Evolutionary conservation across 2,113 vertebrate species (phyloP).

Genomic region (Esox niger): DNA sequence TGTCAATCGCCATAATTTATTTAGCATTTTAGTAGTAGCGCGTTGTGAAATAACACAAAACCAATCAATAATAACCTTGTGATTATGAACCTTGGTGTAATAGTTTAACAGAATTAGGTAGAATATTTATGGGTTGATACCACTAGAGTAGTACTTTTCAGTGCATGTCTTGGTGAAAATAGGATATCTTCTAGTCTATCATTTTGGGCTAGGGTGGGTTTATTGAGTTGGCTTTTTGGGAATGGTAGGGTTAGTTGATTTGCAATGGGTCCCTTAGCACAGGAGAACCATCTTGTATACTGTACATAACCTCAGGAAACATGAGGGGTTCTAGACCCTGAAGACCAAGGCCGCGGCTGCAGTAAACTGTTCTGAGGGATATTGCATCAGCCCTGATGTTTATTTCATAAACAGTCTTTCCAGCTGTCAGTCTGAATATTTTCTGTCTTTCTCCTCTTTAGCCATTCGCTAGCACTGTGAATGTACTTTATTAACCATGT

Average conservation of each 20-base stretch:
- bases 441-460: constrained; percentile 21
- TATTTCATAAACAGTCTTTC: constrained; percentile 71
- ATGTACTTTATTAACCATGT: constrained; percentile 56
- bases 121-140: constrained; percentile 16
- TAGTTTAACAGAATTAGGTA: constrained; percentile 4
- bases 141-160: not conserved
- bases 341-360: constrained; percentile 59
- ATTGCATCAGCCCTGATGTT: constrained; percentile 71
- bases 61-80: constrained; percentile 21
- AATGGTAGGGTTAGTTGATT: no score
- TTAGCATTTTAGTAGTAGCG: constrained; percentile 30
- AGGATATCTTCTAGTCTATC: no score
- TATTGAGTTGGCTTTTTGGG: no score
- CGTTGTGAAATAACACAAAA: constrained; percentile 14
- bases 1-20: constrained; percentile 14
- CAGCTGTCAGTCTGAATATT: constrained; percentile 60
- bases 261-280: not conserved
- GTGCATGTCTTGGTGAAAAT: not conserved
- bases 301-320: not conserved
- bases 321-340: constrained; percentile 1
- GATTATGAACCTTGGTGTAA: constrained; percentile 22
- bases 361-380: constrained; percentile 48
- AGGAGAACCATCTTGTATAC: not conserved
- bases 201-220: no score
- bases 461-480: constrained; percentile 49